Base-by-base conservation (phyloP, 2,797 vertebrate genomes). In the Lepilemur septentrionalis region DNA sequence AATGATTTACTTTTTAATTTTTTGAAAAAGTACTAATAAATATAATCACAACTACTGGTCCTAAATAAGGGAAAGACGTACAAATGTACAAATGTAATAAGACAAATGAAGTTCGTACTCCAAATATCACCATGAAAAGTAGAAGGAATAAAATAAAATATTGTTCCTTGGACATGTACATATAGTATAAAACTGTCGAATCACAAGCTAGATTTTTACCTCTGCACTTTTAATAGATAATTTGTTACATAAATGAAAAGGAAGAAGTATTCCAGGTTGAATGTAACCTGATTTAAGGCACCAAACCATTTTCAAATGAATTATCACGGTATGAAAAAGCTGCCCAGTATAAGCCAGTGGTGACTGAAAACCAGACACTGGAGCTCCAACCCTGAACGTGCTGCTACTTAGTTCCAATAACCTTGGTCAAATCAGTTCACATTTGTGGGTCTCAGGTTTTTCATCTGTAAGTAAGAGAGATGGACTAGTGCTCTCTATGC, bases 1-100 rank as follows among this genome's bases (percentile, higher is more conserved):
- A 94, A 61, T 72, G 28, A 94, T 78, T 91, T 92, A 63, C 80
- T 92, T 91, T 13, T 85, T 72, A 67, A 20, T 52, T 59, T 72
- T 88, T 69, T 23, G 8, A 23, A 83, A 87, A 81, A 81, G 93
- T 1, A 43, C 4, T 11, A 84, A 80, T 92, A 65, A 76, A 78
- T 78, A 48, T 79, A 89, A 76, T 92, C 32, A 94, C 1, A 92
- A 73, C 25, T 94, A 81, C 63, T 76, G 22, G n/a, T 86, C 30
- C 43, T 84, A 87, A 67, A 70, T 59, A 93, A 73, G 87, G 46
- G 61, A 92, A 95, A 93, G 12, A 91, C 50, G 41, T n/a, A n/a
- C n/a, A n/a, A n/a, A 48, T 48, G 48, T 18, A 57, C 5, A n/a
- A 32, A 86, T 50, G 5, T 20, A 79, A 78, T 65, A 57, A 94